Conservation (phyloP, 2,797 vertebrate genomes). For the Microtus obscurus region DNA sequence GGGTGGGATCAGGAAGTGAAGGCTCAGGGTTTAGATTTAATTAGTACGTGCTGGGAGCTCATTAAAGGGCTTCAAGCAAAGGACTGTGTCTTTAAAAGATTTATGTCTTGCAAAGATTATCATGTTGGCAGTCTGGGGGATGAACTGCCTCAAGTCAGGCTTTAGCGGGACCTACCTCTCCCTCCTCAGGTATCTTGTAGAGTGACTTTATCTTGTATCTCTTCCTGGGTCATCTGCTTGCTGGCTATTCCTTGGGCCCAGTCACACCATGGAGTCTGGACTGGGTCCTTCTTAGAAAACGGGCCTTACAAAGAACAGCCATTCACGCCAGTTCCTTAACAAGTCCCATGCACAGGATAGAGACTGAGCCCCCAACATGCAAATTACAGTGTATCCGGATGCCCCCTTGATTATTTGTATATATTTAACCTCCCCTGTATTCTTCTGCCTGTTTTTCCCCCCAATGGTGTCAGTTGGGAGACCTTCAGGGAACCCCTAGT, state of each 20-base stretch:
- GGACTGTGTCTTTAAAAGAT: not conserved
- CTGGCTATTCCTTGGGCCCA: not conserved
- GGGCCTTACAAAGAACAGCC: not conserved
- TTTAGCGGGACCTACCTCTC: not conserved
- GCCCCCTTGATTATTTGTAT: not conserved
- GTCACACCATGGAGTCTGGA: not conserved
- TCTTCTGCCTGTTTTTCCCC: not conserved
- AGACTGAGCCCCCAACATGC: not conserved
- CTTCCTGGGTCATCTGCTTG: not conserved
- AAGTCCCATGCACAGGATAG: not conserved
- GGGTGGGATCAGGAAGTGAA: not conserved
- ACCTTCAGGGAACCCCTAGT: not conserved
- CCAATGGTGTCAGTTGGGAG: not conserved
- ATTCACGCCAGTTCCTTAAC: accelerated
- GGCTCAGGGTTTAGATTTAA: not conserved
- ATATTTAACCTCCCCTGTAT: not conserved
- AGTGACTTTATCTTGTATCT: not conserved
- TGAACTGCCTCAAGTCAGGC: not conserved
- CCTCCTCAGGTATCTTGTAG: not conserved
- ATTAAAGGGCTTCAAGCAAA: not conserved
- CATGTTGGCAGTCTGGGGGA: not conserved
- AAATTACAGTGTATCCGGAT: not conserved
- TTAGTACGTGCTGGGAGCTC: not conserved
- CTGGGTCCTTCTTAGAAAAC: not conserved
- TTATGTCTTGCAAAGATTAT: constrained; percentile 1